Conservation (phyloP, 2,888 invertebrate species). For the Siphonodentalium dalli region DNA sequence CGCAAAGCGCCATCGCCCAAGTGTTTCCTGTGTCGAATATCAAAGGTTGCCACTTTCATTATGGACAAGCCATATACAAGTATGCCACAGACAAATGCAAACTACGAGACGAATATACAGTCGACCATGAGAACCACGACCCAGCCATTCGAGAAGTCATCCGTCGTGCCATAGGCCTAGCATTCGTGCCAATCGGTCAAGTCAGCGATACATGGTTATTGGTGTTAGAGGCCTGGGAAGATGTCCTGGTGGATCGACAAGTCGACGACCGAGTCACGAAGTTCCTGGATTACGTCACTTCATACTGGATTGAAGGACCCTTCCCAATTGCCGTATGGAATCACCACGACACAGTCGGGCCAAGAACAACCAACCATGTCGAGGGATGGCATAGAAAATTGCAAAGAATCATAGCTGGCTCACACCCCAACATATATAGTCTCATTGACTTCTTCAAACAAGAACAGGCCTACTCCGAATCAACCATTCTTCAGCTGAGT, state of each 20-base stretch:
- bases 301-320: conserved; percentile 21
- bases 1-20: background rate
- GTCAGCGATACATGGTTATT: conserved; percentile 31
- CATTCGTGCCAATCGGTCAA: conserved; percentile 10
- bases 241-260: conserved; percentile 1
- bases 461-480: too few relatives aligned
- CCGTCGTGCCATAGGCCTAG: conserved; percentile 19
- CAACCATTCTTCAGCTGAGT: too few relatives aligned
- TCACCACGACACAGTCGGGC: conserved; percentile 13
- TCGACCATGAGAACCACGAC: conserved; percentile 13
- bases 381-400: conserved; percentile 10
- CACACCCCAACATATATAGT: conserved; percentile 7
- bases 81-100: too few relatives aligned
- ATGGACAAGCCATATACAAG: conserved; percentile 25
- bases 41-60: conserved; percentile 31
- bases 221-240: conserved; percentile 16
- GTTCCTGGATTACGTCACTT: conserved; percentile 28
- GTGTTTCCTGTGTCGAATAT: conserved; percentile 21
- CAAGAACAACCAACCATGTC: background rate
- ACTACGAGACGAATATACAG: conserved; percentile 14
- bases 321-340: conserved; percentile 19
- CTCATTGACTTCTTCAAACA: background rate
- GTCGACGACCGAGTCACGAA: background rate
- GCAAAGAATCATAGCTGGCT: background rate
- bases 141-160: conserved; percentile 19